Base-by-base conservation (phyloP, 2,113 vertebrate genomes). In the Columba janthina region DNA sequence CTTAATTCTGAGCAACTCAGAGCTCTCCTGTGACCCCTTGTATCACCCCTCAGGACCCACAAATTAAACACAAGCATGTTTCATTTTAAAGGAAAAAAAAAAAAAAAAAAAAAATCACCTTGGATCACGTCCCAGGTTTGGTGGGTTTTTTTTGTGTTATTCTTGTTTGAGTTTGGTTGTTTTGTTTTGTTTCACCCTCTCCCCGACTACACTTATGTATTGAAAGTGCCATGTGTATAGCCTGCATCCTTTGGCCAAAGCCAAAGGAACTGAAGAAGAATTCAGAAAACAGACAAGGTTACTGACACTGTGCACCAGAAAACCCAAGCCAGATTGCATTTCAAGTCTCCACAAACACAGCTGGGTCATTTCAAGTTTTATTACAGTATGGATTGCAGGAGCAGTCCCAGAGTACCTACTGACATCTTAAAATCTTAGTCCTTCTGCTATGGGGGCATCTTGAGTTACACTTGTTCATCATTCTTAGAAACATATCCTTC, bases 1-100 rank as follows among this genome's bases (percentile, higher is more conserved):
- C 84, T 96, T 97, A 96, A 96, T 97, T 97, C 72, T 93, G 56
- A 95, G 48, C 58, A 96, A 84, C 38, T 84, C 51, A 1, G 31
- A 86, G 36, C 65, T 93, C 91, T 94, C 38, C 81, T 82, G 34
- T 65, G 81, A 36, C 48, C 14, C 34, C 19, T 29, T 73, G 54
- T 71, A 71, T 82, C 53, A 77, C 50, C 61, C 25, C n/a, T 86
- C 31, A 44, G 42, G 10, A 22, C 29, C 21, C n/a, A 82, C 12
- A 51, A 61, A 64, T 44, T 94, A 91, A 40, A 88, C 10, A 44
- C 10, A 21, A 84, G 10, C 3, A 56, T 34, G 13, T 83, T 86
- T 85, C 8, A 64, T 82, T 82, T 32, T 51, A 82, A 74, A 90
- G 36, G 10, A 38, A 38, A 38, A 38, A 38, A 38, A 9, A 94